These are phyloP conservation scores for Baronia brevicornis DNA, from an alignment of 2,888 invertebrate species.

Conservation along the genomic window DNA sequence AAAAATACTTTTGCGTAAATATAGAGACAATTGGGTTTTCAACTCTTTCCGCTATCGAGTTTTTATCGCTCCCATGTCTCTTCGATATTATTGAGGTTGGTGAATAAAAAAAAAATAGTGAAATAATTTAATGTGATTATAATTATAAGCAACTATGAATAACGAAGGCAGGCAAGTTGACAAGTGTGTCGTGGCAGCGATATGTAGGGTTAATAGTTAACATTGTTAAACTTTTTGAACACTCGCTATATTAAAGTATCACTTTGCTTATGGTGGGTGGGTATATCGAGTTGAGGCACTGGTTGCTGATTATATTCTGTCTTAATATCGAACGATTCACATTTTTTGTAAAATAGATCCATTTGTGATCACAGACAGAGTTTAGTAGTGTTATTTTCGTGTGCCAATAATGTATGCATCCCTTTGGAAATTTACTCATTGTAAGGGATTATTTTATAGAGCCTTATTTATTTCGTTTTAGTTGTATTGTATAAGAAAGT, in stretches of 20 bases:
- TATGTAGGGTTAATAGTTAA: constrained; percentile 42
- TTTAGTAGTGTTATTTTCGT: constrained; percentile 10
- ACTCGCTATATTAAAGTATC: constrained; percentile 40
- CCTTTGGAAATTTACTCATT: constrained; percentile 19
- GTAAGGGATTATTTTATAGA: constrained; percentile 13
- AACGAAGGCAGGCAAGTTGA: constrained; percentile 5
- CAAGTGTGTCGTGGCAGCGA: constrained; percentile 18
- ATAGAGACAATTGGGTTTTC: no score
- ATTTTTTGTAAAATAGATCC: constrained; percentile 1
- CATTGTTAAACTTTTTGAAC: constrained; percentile 36
- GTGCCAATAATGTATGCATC: constrained; percentile 14
- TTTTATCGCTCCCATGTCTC: constrained; percentile 4
- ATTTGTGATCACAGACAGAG: constrained; percentile 6
- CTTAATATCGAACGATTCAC: constrained; percentile 3
- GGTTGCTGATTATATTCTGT: constrained; percentile 17
- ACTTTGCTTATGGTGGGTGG: constrained; percentile 34
- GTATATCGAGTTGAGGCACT: constrained; percentile 28
- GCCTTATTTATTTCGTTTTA: constrained; percentile 35
- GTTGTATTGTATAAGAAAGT: constrained; percentile 42
- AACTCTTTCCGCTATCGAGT: no score
- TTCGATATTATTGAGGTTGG: constrained; percentile 7
- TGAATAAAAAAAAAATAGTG: constrained; percentile 5
- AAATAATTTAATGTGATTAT: no score
- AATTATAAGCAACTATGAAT: no score
- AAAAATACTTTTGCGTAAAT: no score